These are phyloP conservation scores for Sarcophaga caerulescens DNA, from an alignment of 2,888 invertebrate genomes.

Conservation along the genomic window DNA sequence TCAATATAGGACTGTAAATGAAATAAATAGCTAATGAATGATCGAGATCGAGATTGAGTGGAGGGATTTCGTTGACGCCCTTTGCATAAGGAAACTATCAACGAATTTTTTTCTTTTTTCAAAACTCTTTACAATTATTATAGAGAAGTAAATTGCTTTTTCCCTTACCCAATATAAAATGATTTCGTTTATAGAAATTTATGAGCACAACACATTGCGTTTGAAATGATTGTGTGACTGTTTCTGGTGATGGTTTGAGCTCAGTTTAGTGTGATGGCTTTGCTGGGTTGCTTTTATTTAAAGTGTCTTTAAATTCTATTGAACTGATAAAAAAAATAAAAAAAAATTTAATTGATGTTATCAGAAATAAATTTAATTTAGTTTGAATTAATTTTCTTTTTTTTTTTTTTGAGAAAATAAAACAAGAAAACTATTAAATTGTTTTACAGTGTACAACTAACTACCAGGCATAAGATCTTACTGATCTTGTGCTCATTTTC, in stretches of 20 bases:
- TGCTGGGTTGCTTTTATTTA: slow-evolving; percentile 29
- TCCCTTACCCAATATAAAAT: slow-evolving; percentile 33
- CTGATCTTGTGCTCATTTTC: slow-evolving; percentile 21
- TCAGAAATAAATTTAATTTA: slow-evolving; percentile 60
- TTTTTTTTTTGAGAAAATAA: background rate
- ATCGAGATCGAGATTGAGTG: too few species aligned
- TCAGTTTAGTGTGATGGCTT: background rate
- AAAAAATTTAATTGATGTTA: slow-evolving; percentile 47
- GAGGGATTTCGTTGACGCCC: too few species aligned
- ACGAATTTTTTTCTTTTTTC: too few species aligned
- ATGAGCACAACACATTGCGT: slow-evolving; percentile 5
- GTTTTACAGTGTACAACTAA: too few species aligned
- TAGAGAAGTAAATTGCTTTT: background rate
- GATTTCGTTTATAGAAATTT: slow-evolving; percentile 33
- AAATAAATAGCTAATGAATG: too few species aligned
- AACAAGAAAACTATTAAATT: too few species aligned
- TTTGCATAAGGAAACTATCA: too few species aligned
- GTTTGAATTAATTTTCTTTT: background rate
- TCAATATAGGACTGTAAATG: too few species aligned
- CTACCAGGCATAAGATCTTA: too few species aligned
- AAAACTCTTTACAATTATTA: too few species aligned
- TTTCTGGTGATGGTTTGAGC: background rate
- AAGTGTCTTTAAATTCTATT: slow-evolving; percentile 59
- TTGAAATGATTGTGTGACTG: background rate
- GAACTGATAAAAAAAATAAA: slow-evolving; percentile 46